Conservation (phyloP, 2,888 invertebrate species). For the Rhagophthalmus giganteus region DNA sequence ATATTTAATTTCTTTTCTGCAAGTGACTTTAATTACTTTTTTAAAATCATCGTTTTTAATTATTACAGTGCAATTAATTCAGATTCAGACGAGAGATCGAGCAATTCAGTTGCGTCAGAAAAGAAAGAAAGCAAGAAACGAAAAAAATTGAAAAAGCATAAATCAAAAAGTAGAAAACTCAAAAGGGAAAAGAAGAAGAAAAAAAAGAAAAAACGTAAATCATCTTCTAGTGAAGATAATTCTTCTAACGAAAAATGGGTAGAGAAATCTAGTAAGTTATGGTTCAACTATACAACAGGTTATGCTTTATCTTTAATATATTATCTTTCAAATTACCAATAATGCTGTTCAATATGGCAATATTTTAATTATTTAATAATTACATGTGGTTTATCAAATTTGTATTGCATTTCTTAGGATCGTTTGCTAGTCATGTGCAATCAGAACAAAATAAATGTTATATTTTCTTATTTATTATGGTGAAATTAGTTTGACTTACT, state of each 20-base stretch:
- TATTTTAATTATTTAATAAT: no score
- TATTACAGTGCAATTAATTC: conserved; percentile 51
- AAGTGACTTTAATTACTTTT: conserved; percentile 5
- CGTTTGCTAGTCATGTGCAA: no score
- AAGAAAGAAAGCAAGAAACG: conserved; percentile 56
- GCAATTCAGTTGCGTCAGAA: conserved; percentile 40
- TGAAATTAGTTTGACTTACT: neutral
- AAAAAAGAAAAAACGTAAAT: conserved; percentile 48
- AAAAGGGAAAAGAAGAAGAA: conserved; percentile 60
- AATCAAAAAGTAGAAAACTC: conserved; percentile 58
- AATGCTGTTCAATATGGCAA: no score
- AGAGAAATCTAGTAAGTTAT: conserved; percentile 57
- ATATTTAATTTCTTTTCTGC: no score
- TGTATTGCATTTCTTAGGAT: no score
- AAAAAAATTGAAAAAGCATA: conserved; percentile 58
- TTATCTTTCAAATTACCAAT: no score
- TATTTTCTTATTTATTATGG: no score
- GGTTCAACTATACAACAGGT: no score
- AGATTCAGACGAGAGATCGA: conserved; percentile 47
- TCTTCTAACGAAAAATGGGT: conserved; percentile 68
- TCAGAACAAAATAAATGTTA: no score
- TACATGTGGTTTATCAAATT: no score
- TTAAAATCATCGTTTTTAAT: neutral
- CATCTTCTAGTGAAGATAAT: conserved; percentile 55
- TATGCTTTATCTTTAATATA: no score